These are phyloP conservation scores for Drosophila tanythrix DNA, from an alignment of 2,888 invertebrate genomes.

Conservation along the genomic window DNA sequence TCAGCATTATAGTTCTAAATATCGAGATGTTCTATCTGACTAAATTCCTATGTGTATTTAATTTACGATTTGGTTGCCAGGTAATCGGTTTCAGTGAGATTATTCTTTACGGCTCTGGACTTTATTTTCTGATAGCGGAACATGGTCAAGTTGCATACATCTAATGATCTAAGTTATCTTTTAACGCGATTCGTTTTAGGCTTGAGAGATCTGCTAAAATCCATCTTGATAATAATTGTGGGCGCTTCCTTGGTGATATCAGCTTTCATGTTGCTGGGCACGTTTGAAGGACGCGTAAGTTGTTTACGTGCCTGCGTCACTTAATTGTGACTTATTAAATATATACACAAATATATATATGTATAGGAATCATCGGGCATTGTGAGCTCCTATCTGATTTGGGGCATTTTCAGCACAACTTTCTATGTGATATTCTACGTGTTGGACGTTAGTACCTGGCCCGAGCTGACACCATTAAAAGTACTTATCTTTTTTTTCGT, in stretches of 20 bases:
- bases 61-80: conserved; percentile 41
- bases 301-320: not conserved
- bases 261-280: conserved; percentile 32
- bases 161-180: not conserved
- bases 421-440: conserved; percentile 21
- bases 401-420: conserved; percentile 32
- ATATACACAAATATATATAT: not conserved
- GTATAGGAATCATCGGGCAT: conserved; percentile 53
- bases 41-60: conserved; percentile 40
- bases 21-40: conserved; percentile 31
- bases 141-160: conserved; percentile 21
- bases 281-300: conserved; percentile 42
- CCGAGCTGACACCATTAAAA: not conserved
- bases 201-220: conserved; percentile 13
- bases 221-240: conserved; percentile 36
- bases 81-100: conserved; percentile 32
- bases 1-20: not conserved
- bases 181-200: conserved; percentile 14
- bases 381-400: conserved; percentile 47
- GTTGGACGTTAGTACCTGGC: not conserved
- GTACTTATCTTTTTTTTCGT: not conserved
- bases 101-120: conserved; percentile 8
- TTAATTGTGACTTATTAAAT: not conserved
- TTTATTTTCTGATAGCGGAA: conserved; percentile 3
- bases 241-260: conserved; percentile 27